Conservation (phyloP, 1,140 invertebrate genomes). For the honey bee (Apis mellifera) region Amel_HAv3.1 CM009931.2:15248501-15249000, state of each 20-base stretch:
- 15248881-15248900: conserved; percentile 72
- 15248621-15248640: conserved; percentile 53
- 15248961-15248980: not conserved
- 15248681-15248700: conserved; percentile 2
- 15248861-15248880: conserved; percentile 81
- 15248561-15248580: conserved; percentile 18
- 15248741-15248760: conserved; percentile 57
- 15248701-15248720: conserved; percentile 20
- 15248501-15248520: too few relatives aligned
- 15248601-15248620: conserved; percentile 29
- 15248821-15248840: conserved; percentile 82
- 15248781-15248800: conserved; percentile 75
- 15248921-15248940: not conserved
- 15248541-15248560: too few relatives aligned
- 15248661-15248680: conserved; percentile 27
- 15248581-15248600: conserved; percentile 22
- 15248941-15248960: not conserved
- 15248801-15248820: conserved; percentile 81
- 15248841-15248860: conserved; percentile 81
- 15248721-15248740: conserved; percentile 38
- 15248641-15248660: conserved; percentile 44
- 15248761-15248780: conserved; percentile 68
- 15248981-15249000: too few relatives aligned
- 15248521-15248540: too few relatives aligned
- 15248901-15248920: conserved; percentile 66